Conservation (phyloP, 2,113 vertebrate genomes). For the Siphamia tubifer region DNA sequence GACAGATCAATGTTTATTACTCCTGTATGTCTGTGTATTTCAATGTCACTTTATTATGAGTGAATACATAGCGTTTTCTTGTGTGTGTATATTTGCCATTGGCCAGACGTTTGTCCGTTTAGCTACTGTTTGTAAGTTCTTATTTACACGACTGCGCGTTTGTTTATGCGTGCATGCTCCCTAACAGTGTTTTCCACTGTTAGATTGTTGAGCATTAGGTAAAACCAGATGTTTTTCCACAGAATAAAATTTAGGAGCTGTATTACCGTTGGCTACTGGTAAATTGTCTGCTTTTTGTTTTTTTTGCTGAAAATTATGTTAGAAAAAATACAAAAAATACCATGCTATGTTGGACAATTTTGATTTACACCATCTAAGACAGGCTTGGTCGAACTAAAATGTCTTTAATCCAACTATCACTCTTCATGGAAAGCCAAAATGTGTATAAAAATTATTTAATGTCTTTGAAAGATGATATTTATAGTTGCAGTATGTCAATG, state of each 20-base stretch:
- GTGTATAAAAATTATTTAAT: not conserved
- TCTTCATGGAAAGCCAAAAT: too few relatives aligned
- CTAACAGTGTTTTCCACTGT: not conserved
- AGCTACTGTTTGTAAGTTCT: not conserved
- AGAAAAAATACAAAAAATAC: not conserved
- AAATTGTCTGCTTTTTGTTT: not conserved
- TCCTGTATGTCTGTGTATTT: slow-evolving; percentile 10
- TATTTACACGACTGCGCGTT: not conserved
- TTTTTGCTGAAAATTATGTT: not conserved
- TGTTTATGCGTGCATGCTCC: not conserved
- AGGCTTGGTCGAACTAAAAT: too few relatives aligned
- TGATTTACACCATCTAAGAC: too few relatives aligned
- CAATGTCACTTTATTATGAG: slow-evolving; percentile 4
- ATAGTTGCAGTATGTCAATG: slow-evolving; percentile 3
- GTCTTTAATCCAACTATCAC: too few relatives aligned
- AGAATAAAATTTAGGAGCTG: not conserved
- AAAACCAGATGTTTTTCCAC: not conserved
- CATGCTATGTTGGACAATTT: too few relatives aligned
- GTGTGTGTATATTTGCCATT: slow-evolving; percentile 3
- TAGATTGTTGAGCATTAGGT: not conserved
- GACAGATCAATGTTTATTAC: slow-evolving; percentile 41
- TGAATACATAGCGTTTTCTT: not conserved
- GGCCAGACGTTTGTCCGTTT: slow-evolving; percentile 3
- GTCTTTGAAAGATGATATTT: not conserved
- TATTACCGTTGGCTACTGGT: too few relatives aligned